phyloP scores from a whole-genome alignment of 2,113 vertebrate species.

The Gnathonemus echidnorhynchus region DNA sequence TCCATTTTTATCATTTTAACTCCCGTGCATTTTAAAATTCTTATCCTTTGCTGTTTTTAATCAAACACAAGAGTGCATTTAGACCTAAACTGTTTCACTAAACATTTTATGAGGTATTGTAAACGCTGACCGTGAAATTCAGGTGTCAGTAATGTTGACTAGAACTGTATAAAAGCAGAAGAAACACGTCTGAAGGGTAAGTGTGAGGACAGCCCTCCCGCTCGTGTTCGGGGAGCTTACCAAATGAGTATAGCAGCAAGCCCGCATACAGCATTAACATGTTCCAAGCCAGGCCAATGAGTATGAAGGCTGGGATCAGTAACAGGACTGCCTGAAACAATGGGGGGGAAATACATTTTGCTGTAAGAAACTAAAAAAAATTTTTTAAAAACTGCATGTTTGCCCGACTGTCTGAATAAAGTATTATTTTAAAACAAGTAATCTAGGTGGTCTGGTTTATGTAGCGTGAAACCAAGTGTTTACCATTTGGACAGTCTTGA shows the following conservation, averaged over 20 bases:
- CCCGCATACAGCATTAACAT: constrained; percentile 68
- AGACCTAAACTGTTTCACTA: background rate
- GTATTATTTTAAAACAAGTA: background rate
- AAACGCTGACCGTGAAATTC: background rate
- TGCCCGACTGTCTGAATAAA: background rate
- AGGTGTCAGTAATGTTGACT: background rate
- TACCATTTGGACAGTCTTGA: constrained; percentile 74
- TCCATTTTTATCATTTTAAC: background rate
- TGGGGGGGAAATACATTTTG: background rate
- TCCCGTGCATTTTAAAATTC: background rate
- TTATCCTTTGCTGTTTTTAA: background rate
- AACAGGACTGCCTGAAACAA: constrained; percentile 72
- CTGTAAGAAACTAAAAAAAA: background rate
- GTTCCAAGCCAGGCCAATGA: constrained; percentile 76
- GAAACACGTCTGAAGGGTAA: background rate
- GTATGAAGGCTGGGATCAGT: constrained; percentile 80
- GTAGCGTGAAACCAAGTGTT: background rate
- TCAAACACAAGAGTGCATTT: background rate
- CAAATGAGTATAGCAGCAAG: constrained; percentile 81
- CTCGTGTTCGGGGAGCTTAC: constrained; percentile 60
- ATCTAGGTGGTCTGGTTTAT: background rate
- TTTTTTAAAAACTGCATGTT: background rate
- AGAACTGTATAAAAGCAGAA: background rate
- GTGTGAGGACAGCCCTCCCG: background rate
- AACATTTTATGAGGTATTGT: background rate